Percentiles rank a stretch among this genome's conserved stretches.
phyloP scores from a whole-genome alignment of 2,888 invertebrate species.

The Leptopilina drosophilae region DNA sequence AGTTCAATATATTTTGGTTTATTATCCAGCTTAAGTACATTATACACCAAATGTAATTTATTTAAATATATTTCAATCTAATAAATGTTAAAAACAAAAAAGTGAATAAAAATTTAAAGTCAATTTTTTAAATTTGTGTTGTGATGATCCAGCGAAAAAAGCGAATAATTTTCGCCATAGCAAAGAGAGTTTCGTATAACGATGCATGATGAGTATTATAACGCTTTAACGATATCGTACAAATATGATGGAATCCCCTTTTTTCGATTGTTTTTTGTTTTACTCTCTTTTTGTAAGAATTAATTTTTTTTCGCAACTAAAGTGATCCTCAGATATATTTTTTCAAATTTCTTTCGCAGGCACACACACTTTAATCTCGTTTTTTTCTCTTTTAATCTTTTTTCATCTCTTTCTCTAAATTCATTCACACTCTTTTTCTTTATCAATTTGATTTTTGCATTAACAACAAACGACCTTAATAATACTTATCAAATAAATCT shows the following conservation, averaged over 20 bases:
- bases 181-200: slow-evolving; percentile 59
- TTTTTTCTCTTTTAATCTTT: slow-evolving; percentile 32
- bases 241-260: slow-evolving; percentile 57
- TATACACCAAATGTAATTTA: too few species aligned
- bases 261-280: slow-evolving; percentile 27
- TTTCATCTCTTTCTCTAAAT: slow-evolving; percentile 29
- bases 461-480: slow-evolving; percentile 48
- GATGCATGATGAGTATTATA: slow-evolving; percentile 60
- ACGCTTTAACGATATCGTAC: slow-evolving; percentile 63
- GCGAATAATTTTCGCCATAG: slow-evolving; percentile 56
- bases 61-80: too few species aligned
- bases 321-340: slow-evolving; percentile 49
- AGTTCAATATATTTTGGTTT: too few species aligned
- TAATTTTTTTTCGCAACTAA: slow-evolving; percentile 52
- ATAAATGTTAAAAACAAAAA: background rate
- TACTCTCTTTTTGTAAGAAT: slow-evolving; percentile 47
- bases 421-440: slow-evolving; percentile 42
- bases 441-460: slow-evolving; percentile 44
- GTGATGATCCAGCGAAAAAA: slow-evolving; percentile 43
- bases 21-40: too few species aligned
- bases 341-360: slow-evolving; percentile 32
- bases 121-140: slow-evolving; percentile 8
- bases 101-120: slow-evolving; percentile 26
- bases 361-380: slow-evolving; percentile 35
- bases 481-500: slow-evolving; percentile 44